A percentile compares a stretch with the other conserved stretches of the same genome.
phyloP scores from a whole-genome alignment of 2,888 invertebrate species.

The Pachymerium ferrugineum region DNA sequence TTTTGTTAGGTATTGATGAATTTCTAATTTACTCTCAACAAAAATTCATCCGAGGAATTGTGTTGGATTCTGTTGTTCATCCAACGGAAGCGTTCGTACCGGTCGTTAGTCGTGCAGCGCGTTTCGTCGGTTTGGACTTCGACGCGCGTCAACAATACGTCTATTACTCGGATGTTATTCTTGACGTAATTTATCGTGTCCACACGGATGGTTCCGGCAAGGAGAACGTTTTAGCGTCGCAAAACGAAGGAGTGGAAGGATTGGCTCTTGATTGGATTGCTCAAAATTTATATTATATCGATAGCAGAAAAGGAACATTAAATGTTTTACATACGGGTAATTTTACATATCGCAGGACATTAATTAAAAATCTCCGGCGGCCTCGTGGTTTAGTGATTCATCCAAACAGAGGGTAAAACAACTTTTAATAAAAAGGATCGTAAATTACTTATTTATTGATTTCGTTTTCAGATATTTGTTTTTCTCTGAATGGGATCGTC shows the following conservation, averaged over 20 bases:
- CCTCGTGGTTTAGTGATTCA: conserved; percentile 95
- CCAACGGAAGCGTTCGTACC: conserved; percentile 94
- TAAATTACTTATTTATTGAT: too few relatives aligned
- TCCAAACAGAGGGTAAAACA: conserved; percentile 72
- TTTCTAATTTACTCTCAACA: conserved; percentile 94
- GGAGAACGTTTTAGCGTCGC: conserved; percentile 87
- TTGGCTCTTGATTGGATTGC: conserved; percentile 93
- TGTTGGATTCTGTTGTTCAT: conserved; percentile 77
- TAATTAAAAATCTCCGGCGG: conserved; percentile 80
- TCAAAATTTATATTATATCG: conserved; percentile 91
- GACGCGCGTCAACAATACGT: conserved; percentile 85
- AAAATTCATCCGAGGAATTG: conserved; percentile 86
- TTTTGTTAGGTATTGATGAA: conserved; percentile 61
- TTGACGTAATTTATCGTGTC: conserved; percentile 78
- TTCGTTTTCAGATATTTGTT: conserved; percentile 61
- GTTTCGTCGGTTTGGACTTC: conserved; percentile 92
- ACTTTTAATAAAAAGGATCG: neutral
- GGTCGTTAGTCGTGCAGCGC: conserved; percentile 80
- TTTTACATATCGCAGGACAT: conserved; percentile 72
- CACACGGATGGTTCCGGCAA: conserved; percentile 55
- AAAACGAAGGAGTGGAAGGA: conserved; percentile 95
- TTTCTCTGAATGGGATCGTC: conserved; percentile 94
- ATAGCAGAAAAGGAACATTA: conserved; percentile 85
- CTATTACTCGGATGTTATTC: conserved; percentile 94
- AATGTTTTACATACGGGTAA: conserved; percentile 86